Evolutionary conservation across 2,888 invertebrate genomes (phyloP), one percentile per base, ranked within the genome.

Genomic region (Serrognathus titanus): DNA sequence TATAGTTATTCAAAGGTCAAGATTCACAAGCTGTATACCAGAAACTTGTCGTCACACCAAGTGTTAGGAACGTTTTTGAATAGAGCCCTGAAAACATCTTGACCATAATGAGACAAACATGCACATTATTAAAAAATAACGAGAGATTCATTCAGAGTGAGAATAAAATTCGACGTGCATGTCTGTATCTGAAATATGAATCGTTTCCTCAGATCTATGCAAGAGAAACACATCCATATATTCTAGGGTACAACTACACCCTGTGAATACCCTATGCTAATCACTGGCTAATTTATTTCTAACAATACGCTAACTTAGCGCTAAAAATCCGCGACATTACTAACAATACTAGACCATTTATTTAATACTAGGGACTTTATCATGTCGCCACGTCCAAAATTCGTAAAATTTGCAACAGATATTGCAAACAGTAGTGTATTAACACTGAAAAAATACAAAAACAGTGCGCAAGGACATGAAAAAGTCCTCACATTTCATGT

Each of bases 191-290:
- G 58, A 55, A 63, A 60, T 62, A 64, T 61, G 61, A 65, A 58
- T 47, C 52, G 55, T 35, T 43, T 61, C 60, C 61, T 62, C 63
- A 64, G 61, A 60, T 63, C 60, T 61, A 63, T 48, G 58, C 43
- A 55, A 57, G 63, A 66, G 65, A 64, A 64, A 62, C 45, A 53
- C 59, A 62, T 66, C 58, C 64, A 65, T 66, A 67, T 65, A 49
- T 70, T 73, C 69, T 74, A 77, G 77, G 77, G 77, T 75, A 77
- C 74, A 76, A 69, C 75, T 76, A 77, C 72, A 78, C 78, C 78
- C 78, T 78, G 78, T 78, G 70, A 71, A 50, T 74, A 74, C 72
- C 76, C 76, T 77, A 77, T 65, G 63, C 73, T 75, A 74, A 69
- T 71, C 73, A 75, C 73, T 75, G 73, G 72, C 75, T 75, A 76